These are phyloP conservation scores for Brevipalpus yothersi DNA, from an alignment of 1,140 invertebrate genomes.

Conservation along the genomic window DNA sequence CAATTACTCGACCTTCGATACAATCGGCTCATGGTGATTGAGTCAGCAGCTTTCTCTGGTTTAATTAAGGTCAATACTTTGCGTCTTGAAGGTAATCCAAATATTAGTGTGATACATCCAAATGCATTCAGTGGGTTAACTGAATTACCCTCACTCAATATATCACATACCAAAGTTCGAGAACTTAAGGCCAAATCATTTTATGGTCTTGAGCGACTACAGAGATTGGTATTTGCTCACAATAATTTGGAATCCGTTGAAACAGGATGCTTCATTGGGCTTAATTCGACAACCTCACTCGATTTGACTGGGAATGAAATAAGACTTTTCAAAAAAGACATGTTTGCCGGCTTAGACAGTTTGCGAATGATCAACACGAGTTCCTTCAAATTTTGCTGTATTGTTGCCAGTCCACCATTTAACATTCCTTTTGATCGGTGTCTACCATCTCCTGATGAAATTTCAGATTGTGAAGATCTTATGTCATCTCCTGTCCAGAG, in stretches of 20 bases:
- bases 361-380: conserved; percentile 20
- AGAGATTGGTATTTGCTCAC: conserved; percentile 11
- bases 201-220: conserved; percentile 5
- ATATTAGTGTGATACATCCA: conserved; percentile 10
- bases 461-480: conserved; percentile 25
- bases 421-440: conserved; percentile 16
- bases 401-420: conserved; percentile 11
- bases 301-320: conserved; percentile 14
- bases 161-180: conserved; percentile 1
- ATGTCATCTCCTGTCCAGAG: conserved; percentile 23
- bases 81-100: conserved; percentile 12
- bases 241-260: conserved; percentile 17
- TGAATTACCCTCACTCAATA: conserved; percentile 7
- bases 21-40: conserved; percentile 11
- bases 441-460: conserved; percentile 21
- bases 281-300: conserved; percentile 7
- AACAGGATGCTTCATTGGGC: conserved; percentile 18
- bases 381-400: conserved; percentile 23
- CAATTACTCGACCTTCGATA: conserved; percentile 15
- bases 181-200: conserved; percentile 1
- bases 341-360: conserved; percentile 18
- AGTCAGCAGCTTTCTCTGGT: conserved; percentile 13
- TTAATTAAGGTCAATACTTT: conserved; percentile 10
- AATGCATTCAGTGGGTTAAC: conserved; percentile 12
- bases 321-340: conserved; percentile 13